Conservation (phyloP, 2,888 invertebrate genomes). For the Dyspetes luteomarginatus region DNA sequence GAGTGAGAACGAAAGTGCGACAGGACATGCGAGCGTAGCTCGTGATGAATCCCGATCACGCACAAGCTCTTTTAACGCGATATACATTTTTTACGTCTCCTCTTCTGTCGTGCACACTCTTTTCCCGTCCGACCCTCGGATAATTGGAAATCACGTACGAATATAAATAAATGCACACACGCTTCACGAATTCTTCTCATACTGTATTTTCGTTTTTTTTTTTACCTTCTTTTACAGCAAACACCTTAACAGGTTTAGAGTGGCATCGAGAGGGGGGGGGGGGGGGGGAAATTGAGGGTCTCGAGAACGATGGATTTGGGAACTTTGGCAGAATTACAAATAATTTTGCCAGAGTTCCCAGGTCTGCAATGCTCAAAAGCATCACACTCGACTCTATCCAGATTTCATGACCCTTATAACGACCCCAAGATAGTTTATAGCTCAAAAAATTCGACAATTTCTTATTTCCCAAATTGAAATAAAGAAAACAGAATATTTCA, state of each 20-base stretch:
- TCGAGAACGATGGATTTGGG: not conserved
- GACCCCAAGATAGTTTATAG: too few species aligned
- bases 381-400: too few species aligned
- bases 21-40: slow-evolving; percentile 78
- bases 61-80: slow-evolving; percentile 72
- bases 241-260: not conserved
- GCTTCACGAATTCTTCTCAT: slow-evolving; percentile 25
- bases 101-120: not conserved
- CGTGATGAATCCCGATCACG: slow-evolving; percentile 81
- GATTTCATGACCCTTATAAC: too few species aligned
- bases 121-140: slow-evolving; percentile 18
- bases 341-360: too few species aligned
- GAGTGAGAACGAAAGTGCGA: slow-evolving; percentile 77
- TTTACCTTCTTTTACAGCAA: not conserved
- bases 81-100: slow-evolving; percentile 3
- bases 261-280: not conserved
- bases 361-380: too few species aligned
- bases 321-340: not conserved
- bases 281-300: not conserved
- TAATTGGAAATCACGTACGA: slow-evolving; percentile 58
- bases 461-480: too few species aligned
- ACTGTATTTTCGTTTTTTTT: slow-evolving; percentile 29
- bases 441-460: too few species aligned
- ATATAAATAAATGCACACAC: slow-evolving; percentile 55
- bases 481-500: too few species aligned